These are phyloP conservation scores for Planococcus citri DNA, from an alignment of 1,140 invertebrate species.

Conservation along the genomic window DNA sequence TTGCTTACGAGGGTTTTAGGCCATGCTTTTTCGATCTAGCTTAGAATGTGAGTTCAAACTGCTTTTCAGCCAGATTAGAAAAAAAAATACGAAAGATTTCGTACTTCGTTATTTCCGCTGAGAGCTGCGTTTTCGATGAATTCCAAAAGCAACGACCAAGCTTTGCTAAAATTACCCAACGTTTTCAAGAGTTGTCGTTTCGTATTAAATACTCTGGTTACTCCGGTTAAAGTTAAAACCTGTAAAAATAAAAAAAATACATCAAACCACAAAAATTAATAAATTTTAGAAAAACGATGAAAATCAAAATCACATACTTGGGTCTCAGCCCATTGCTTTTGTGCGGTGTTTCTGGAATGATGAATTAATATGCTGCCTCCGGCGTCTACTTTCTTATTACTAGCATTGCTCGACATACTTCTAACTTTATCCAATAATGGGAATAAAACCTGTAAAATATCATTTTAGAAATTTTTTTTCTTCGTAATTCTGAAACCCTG, in stretches of 20 bases:
- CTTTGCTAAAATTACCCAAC: slow-evolving; percentile 79
- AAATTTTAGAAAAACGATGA: background rate
- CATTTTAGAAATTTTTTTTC: background rate
- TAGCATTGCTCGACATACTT: slow-evolving; percentile 78
- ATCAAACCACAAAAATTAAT: background rate
- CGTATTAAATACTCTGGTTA: slow-evolving; percentile 73
- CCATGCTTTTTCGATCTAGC: no score
- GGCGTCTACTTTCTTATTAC: slow-evolving; percentile 83
- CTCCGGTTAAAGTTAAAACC: slow-evolving; percentile 59
- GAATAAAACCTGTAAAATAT: slow-evolving; percentile 69
- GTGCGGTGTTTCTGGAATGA: slow-evolving; percentile 95
- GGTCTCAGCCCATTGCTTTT: slow-evolving; percentile 99
- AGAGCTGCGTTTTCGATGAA: slow-evolving; percentile 86
- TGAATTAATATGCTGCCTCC: slow-evolving; percentile 93
- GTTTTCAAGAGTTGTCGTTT: slow-evolving; percentile 72
- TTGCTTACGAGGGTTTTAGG: no score
- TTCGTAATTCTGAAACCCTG: no score
- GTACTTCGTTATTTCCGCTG: slow-evolving; percentile 80
- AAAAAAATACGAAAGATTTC: no score
- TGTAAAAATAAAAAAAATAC: slow-evolving; percentile 30
- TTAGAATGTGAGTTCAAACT: no score
- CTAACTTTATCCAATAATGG: slow-evolving; percentile 86
- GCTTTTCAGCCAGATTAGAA: no score
- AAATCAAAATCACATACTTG: slow-evolving; percentile 46
- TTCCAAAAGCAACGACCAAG: slow-evolving; percentile 83